Base-by-base conservation (phyloP, 2,113 vertebrate genomes). In the Burhinus bistriatus region DNA sequence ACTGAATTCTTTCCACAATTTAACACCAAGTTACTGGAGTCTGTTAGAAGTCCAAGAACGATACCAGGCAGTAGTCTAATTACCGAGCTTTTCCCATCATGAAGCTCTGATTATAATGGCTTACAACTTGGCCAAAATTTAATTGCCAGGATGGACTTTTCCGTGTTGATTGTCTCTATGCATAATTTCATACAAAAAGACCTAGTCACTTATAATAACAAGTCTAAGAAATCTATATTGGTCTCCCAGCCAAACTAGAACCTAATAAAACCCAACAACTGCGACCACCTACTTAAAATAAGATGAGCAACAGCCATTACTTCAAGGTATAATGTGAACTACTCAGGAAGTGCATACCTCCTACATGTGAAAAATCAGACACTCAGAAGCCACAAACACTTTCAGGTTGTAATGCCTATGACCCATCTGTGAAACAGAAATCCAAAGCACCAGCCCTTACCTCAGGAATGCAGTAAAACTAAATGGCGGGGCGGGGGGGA, bases 371-470 rank as follows among this genome's bases (percentile, higher is more conserved):
- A 81, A 91, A 73, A 83, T 73, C 42, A 36, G 69, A 3, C 42
- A 44, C 14, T 40, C 8, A 7, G 42, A 49, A 79, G 30, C 12
- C 34, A 32, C 0, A 0, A 66, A 61, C 3, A 10, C 1, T 83
- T 87, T 66, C 3, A n/a, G 36, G 7, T 44, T 81, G 57, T 36
- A 87, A 87, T 49, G 8, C 5, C 7, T 34, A 6, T 40, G 29
- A 52, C 30, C 21, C 23, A 32, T 6, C 36, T 84, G 40, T 42
- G 45, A 77, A 94, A 89, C 12, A 32, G 19, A 93, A 76, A 90
- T 6, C 5, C 14, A 78, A 42, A 42, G 18, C 4, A 76, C 5
- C 40, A 57, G 19, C 21, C n/a, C 18, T 80, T 82, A 36, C 30
- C 18, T 72, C 44, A 57, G 23, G 7, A 87, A 62, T 29, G 3